A percentile compares a stretch with the other conserved stretches of the same genome.
Conservation (phyloP, 2,797 vertebrate species). For the Poecilia gillii region DNA sequence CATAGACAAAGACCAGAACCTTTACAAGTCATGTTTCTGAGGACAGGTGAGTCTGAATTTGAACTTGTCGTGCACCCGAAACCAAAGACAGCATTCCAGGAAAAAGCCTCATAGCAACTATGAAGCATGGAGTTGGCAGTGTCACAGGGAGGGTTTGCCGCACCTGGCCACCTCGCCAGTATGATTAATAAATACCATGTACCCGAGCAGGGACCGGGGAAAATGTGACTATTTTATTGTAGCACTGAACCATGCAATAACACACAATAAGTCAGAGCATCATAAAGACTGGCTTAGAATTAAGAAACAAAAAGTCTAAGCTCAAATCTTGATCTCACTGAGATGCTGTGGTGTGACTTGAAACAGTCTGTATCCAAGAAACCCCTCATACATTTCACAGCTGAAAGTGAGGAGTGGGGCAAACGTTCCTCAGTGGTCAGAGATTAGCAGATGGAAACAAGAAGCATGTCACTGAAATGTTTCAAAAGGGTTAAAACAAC, state of each 20-base stretch:
- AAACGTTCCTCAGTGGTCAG: not conserved
- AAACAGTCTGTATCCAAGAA: not conserved
- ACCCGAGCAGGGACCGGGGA: not conserved
- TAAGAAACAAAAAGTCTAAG: not conserved
- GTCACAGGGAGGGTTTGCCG: not conserved
- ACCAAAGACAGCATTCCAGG: not conserved
- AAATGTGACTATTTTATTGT: not conserved
- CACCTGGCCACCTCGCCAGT: not conserved
- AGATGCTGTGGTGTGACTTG: not conserved
- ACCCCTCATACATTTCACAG: not conserved
- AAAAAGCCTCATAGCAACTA: not conserved
- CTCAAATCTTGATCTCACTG: not conserved
- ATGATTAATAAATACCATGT: not conserved
- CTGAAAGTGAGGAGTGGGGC: too few species aligned
- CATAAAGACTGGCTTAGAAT: not conserved
- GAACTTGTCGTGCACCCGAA: not conserved
- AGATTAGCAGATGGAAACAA: not conserved
- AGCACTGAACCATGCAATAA: not conserved
- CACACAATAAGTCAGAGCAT: not conserved
- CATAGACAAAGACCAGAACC: not conserved
- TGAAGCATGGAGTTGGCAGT: not conserved
- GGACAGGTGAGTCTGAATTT: not conserved
- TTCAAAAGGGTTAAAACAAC: not conserved
- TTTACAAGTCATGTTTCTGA: not conserved
- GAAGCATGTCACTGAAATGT: not conserved